Base-by-base conservation (phyloP, 2,888 invertebrate species). In the Elysia crispata region DNA sequence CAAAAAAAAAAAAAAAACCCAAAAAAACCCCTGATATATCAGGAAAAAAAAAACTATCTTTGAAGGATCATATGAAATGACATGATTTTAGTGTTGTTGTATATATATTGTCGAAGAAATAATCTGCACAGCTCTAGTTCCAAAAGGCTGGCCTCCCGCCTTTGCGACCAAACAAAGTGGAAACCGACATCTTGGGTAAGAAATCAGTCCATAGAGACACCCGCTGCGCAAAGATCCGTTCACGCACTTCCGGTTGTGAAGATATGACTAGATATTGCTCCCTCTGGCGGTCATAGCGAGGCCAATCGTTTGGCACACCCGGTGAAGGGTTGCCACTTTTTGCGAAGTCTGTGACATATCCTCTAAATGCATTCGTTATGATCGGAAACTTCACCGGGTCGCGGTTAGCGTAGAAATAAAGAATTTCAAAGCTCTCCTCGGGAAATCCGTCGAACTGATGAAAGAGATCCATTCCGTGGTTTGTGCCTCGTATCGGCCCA, bases 161-260 rank as follows among this genome's bases (percentile, higher is more conserved):
- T 60, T 18, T 60, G n/a, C 60, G n/a, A 23, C 60, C 25, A 18
- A 25, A 60, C 3, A 60, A 60, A 60, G 60, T 23, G 3, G 25
- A 3, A 6, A 6, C 23, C 28, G 66, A 23, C 66, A 66, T 54
- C 60, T 77, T 77, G 13, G 49, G 50, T 8, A 76, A 0, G 6
- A 77, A 31, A 0, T 77, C 69, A 15, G 77, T 77, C 77, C 77
- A 77, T 54, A 77, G 31, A 54, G 31, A 25, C 23, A 69, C 57
- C 0, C 69, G 54, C 69, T 77, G 67, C 1, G 28, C 77, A 11
- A 31, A 69, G 20, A 77, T 6, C 8, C 67, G 67, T 31, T 69
- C 30, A 15, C 33, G 30, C 0, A 69, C 23, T 31, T 69, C 31
- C 33, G 77, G 77, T 1, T 20, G 20, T 5, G 31, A 8, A 11